These are phyloP conservation scores for Microtus montanus DNA, from an alignment of 2,113 vertebrate genomes.

Conservation along the genomic window DNA sequence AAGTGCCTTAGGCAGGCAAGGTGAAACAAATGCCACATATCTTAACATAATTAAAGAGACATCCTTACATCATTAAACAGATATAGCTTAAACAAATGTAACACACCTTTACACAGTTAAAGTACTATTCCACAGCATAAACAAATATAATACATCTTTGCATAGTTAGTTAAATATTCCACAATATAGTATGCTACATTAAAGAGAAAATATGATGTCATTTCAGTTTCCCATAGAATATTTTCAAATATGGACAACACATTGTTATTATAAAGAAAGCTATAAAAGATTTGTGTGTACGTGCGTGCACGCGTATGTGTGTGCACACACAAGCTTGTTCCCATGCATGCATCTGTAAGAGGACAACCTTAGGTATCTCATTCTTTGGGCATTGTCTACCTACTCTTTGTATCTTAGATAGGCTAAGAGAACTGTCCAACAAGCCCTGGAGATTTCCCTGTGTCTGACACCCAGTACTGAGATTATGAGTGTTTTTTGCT, in stretches of 20 bases:
- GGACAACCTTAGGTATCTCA: neutral
- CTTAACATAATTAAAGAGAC: neutral
- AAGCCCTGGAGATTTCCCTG: neutral
- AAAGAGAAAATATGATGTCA: neutral
- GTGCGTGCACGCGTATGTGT: no score
- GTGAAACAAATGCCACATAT: neutral
- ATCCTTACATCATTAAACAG: neutral
- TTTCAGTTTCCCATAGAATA: neutral
- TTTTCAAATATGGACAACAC: neutral
- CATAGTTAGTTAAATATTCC: neutral
- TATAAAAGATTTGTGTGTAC: neutral
- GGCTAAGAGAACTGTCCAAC: neutral
- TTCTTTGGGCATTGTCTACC: neutral
- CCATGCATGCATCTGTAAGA: neutral
- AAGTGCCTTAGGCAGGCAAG: neutral
- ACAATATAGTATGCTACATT: neutral
- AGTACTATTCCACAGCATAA: neutral
- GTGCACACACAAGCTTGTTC: no score
- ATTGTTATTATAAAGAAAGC: neutral
- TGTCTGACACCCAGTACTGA: neutral
- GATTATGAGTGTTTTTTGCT: neutral
- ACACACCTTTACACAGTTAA: neutral
- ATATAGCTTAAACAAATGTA: neutral
- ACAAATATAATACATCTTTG: neutral
- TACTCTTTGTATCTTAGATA: neutral